A percentile compares a stretch with the other conserved stretches of the same genome.
Evolutionary conservation across 2,113 vertebrate species (phyloP).

Genomic region (Chloroceryle aenea): DNA sequence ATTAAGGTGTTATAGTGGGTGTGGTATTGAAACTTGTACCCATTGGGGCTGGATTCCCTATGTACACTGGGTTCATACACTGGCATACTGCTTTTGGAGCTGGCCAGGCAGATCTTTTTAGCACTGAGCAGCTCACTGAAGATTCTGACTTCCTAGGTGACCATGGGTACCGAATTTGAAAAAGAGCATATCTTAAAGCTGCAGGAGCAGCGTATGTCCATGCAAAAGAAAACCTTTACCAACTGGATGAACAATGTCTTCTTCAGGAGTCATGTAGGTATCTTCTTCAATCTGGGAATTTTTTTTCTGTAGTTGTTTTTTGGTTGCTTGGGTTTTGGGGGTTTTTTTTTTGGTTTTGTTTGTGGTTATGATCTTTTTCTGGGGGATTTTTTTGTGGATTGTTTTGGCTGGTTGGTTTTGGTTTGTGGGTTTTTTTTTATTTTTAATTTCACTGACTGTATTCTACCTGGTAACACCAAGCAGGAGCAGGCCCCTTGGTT

Average conservation of each 20-base stretch:
- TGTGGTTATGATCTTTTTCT: neutral
- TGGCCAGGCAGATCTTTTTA: neutral
- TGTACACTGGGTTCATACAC: neutral
- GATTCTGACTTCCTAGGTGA: neutral
- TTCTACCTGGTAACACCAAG: neutral
- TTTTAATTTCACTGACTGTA: too few relatives aligned
- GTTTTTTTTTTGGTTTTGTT: neutral
- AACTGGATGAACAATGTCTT: conserved; percentile 93
- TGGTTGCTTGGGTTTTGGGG: neutral
- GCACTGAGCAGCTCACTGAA: neutral
- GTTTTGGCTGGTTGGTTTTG: neutral
- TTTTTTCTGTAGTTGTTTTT: neutral
- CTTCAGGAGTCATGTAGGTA: conserved; percentile 78
- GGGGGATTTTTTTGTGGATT: neutral
- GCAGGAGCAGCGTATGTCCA: conserved; percentile 85
- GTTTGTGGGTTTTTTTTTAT: neutral
- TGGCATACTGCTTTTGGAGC: neutral
- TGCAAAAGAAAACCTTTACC: conserved; percentile 95
- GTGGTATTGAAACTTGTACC: neutral
- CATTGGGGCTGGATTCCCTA: neutral
- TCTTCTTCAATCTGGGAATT: neutral
- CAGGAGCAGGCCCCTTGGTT: neutral
- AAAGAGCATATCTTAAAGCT: conserved; percentile 84
- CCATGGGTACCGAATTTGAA: conserved; percentile 82
- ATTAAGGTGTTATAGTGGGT: neutral